phyloP scores from a whole-genome alignment of 2,113 vertebrate genomes.

The Rhinichthys klamathensis region DNA sequence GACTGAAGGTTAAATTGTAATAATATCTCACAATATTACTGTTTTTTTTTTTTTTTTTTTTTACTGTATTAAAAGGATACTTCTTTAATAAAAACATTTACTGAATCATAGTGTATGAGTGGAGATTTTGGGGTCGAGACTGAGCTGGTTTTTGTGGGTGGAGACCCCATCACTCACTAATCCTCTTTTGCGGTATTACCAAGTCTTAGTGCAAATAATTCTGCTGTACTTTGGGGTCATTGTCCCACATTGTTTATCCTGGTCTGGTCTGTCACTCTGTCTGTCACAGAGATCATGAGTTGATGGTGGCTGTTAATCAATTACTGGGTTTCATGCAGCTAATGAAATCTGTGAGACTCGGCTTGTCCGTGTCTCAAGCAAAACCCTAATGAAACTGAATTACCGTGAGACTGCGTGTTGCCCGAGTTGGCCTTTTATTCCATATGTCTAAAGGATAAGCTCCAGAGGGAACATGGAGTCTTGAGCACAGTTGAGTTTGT shows the following conservation, averaged over 20 bases:
- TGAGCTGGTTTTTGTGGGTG: background rate
- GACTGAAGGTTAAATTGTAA: too few species aligned
- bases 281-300: slow-evolving; percentile 57
- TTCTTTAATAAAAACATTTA: too few species aligned
- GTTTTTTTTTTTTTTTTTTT: too few species aligned
- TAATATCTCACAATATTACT: too few species aligned
- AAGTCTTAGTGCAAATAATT: background rate
- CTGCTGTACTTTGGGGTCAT: background rate
- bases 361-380: background rate
- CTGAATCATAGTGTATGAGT: background rate
- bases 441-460: slow-evolving; percentile 17
- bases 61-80: too few species aligned
- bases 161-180: background rate
- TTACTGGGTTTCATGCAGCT: slow-evolving; percentile 43
- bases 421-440: slow-evolving; percentile 38
- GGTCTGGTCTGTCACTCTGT: slow-evolving; percentile 28
- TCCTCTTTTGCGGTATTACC: slow-evolving; percentile 13
- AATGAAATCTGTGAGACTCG: slow-evolving; percentile 34
- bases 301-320: slow-evolving; percentile 63
- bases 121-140: background rate
- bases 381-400: slow-evolving; percentile 30
- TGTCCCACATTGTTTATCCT: slow-evolving; percentile 14
- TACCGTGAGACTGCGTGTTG: slow-evolving; percentile 1
- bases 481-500: background rate
- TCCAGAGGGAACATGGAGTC: background rate